phyloP scores from a whole-genome alignment of 2,797 vertebrate genomes.

The Argentina silus region DNA sequence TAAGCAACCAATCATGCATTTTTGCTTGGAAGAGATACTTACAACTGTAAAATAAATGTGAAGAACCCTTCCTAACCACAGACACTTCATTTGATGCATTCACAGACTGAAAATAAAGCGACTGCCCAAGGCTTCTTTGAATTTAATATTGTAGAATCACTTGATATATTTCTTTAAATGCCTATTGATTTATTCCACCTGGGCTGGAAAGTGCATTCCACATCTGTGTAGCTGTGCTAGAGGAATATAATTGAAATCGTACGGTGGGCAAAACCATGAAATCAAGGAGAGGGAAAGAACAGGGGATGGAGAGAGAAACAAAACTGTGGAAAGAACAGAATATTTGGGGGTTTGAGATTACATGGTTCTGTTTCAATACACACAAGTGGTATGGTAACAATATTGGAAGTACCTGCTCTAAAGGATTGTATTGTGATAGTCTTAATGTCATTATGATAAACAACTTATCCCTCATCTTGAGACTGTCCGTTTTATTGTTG shows the following conservation, averaged over 20 bases:
- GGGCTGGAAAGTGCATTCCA: constrained; percentile 81
- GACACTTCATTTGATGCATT: constrained; percentile 56
- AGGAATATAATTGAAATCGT: constrained; percentile 84
- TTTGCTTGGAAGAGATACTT: not conserved
- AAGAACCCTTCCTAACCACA: not conserved
- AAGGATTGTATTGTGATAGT: no score
- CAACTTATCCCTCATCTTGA: no score
- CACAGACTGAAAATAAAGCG: constrained; percentile 38
- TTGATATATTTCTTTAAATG: constrained; percentile 70
- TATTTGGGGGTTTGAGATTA: constrained; percentile 11
- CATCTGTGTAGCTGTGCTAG: constrained; percentile 77
- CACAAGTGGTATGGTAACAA: not conserved
- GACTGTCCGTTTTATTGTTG: no score
- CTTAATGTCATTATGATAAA: no score
- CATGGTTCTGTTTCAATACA: not conserved
- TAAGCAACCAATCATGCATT: not conserved
- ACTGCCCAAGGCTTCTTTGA: constrained; percentile 51
- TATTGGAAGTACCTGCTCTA: no score
- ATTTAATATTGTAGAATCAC: constrained; percentile 76
- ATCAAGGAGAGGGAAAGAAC: constrained; percentile 52
- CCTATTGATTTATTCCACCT: constrained; percentile 82
- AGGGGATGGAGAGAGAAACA: constrained; percentile 47
- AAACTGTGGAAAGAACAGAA: constrained; percentile 11
- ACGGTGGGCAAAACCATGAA: constrained; percentile 67
- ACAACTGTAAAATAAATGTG: not conserved